phyloP scores from a whole-genome alignment of 1,140 invertebrate species.

The Drosophila quadrilineata region DNA sequence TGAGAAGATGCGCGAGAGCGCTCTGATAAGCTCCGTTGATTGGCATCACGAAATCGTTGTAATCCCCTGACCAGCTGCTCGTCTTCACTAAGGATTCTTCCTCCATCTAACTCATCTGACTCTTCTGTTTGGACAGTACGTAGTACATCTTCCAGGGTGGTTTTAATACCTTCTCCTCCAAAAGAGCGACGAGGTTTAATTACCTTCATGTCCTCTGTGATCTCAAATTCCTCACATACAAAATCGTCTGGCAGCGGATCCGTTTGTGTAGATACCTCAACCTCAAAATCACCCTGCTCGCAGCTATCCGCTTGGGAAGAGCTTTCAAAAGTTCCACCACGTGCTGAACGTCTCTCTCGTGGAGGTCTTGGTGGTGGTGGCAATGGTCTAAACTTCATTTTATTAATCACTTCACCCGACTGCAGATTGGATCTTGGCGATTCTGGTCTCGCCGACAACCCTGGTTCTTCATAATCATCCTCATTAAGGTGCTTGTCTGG shows the following conservation, averaged over 20 bases:
- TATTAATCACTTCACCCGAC: constrained; percentile 87
- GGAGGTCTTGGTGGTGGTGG: constrained; percentile 91
- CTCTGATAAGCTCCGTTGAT: constrained; percentile 83
- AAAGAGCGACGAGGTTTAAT: constrained; percentile 60
- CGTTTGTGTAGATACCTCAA: constrained; percentile 90
- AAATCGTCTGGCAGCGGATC: constrained; percentile 90
- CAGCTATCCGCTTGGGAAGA: constrained; percentile 69
- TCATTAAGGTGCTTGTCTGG: constrained; percentile 30
- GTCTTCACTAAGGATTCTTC: constrained; percentile 61
- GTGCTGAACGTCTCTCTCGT: constrained; percentile 82
- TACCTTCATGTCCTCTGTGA: constrained; percentile 82
- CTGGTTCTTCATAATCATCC: constrained; percentile 76
- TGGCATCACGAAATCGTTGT: constrained; percentile 82
- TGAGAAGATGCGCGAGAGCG: constrained; percentile 82
- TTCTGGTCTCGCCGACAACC: constrained; percentile 48
- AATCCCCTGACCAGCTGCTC: constrained; percentile 79
- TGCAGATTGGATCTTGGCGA: constrained; percentile 83
- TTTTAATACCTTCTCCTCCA: constrained; percentile 42
- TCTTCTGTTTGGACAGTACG: constrained; percentile 50
- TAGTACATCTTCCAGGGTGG: constrained; percentile 70
- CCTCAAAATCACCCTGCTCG: constrained; percentile 82
- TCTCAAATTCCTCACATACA: constrained; percentile 85
- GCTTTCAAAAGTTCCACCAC: constrained; percentile 67
- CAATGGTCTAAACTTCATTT: constrained; percentile 90
- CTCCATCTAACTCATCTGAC: constrained; percentile 50